Percentiles rank a stretch among this genome's conserved stretches.
Conservation (phyloP, 2,888 invertebrate species). For the Eupithecia vulgata region DNA sequence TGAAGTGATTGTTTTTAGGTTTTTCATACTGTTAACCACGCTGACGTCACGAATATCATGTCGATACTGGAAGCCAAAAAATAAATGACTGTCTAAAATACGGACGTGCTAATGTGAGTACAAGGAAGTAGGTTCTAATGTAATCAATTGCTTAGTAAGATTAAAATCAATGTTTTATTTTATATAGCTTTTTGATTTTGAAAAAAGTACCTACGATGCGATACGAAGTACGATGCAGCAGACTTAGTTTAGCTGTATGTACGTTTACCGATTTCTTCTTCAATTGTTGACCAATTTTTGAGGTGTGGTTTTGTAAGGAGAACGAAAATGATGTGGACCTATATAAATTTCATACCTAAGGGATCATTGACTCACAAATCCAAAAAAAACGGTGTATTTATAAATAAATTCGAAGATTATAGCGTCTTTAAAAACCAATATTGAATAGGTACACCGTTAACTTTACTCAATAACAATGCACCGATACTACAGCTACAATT, state of each 20-base stretch:
- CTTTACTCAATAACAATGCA: conserved; percentile 4
- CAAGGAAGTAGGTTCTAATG: background rate
- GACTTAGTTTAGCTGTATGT: too few relatives aligned
- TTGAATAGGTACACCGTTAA: background rate
- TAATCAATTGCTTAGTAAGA: too few relatives aligned
- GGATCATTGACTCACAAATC: background rate
- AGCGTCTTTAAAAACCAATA: background rate
- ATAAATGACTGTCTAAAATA: background rate
- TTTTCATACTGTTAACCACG: too few relatives aligned
- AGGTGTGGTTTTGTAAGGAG: background rate
- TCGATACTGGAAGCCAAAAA: background rate
- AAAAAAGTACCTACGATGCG: too few relatives aligned
- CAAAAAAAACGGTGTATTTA: background rate
- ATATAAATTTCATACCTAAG: background rate
- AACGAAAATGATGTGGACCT: background rate
- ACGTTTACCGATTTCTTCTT: too few relatives aligned
- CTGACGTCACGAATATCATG: too few relatives aligned
- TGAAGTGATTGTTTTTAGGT: too few relatives aligned
- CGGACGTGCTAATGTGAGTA: background rate
- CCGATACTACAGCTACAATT: background rate
- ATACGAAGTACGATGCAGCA: too few relatives aligned
- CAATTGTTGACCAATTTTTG: background rate
- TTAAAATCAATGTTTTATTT: too few relatives aligned
- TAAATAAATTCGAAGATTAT: background rate
- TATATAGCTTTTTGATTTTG: too few relatives aligned